A percentile compares a stretch with the other conserved stretches of the same genome.
Evolutionary conservation across 2,888 invertebrate genomes (phyloP).

Genomic region (Amblyteles armatorius): DNA sequence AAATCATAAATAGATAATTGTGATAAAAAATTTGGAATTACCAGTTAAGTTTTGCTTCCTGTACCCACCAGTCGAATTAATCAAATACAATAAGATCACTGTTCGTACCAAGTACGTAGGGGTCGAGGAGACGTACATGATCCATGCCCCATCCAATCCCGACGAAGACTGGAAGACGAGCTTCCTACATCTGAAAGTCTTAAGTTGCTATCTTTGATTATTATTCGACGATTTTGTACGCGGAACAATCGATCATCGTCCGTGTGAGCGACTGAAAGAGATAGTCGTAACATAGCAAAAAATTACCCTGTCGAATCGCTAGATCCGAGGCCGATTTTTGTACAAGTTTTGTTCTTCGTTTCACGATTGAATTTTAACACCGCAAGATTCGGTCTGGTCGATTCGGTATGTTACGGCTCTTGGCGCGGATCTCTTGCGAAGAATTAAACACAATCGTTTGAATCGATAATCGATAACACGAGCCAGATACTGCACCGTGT

Average conservation of each 20-base stretch:
- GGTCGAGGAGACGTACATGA: conserved; percentile 42
- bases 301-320: conserved; percentile 39
- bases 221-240: conserved; percentile 32
- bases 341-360: conserved; percentile 5
- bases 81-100: conserved; percentile 6
- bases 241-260: conserved; percentile 14
- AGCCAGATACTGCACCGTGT: neutral
- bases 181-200: conserved; percentile 33
- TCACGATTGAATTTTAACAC: conserved; percentile 9
- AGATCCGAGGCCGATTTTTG: neutral
- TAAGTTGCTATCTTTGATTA: conserved; percentile 38
- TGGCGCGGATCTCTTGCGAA: conserved; percentile 3
- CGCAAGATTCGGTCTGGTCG: neutral
- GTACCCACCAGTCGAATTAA: conserved; percentile 9
- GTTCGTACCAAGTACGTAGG: conserved; percentile 34
- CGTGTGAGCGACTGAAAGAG: conserved; percentile 7
- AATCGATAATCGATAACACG: conserved; percentile 22
- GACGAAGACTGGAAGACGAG: conserved; percentile 45
- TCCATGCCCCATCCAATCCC: conserved; percentile 57
- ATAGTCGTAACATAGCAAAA: conserved; percentile 4
- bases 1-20: neutral
- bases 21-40: neutral
- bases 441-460: conserved; percentile 13
- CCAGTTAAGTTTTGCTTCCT: conserved; percentile 33
- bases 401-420: conserved; percentile 3